Evolutionary conservation across 2,797 vertebrate species (phyloP), one percentile per base, ranked within the genome.

Genomic region (Pempheris klunzingeri): DNA sequence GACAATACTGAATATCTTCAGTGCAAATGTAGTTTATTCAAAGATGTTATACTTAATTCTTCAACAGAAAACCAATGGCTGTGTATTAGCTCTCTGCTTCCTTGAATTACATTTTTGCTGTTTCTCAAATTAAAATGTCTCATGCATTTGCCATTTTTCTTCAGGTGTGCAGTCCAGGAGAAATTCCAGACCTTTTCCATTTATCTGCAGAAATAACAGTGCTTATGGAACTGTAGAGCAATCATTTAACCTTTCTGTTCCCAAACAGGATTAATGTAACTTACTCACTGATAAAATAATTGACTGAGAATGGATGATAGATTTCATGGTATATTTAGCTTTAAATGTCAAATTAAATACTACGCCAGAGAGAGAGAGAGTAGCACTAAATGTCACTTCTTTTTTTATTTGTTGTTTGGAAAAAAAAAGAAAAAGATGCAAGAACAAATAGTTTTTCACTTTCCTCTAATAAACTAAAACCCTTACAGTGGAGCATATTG

Each of bases 141-240:
- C 49, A 57, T 47, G n/a, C 43, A 34, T 60, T 59, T 67, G 11
- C 20, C 26, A 54, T 52, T 63, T 68, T 30, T 73, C 78, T 71
- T 73, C 22, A 58, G 39, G 10, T 24, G 44, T 39, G 34, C 54
- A 70, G 39, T 66, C 50, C 4, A 17, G 41, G 52, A 17, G 59
- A 70, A 69, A 36, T 57, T 24, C 5, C 26, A 66, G 26, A 63
- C 10, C 30, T 30, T 75, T 71, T 38, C 34, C 22, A 10, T 49
- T 57, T 36, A 41, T 68, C 13, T 34, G 15, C 26, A 47, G 24
- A 60, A 44, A 69, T 26, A 71, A 54, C 30, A 67, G 17, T 26
- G 43, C 28, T 50, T 43, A 76, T 67, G 43, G 10, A 20, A 41
- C 24, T 7, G 18, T 11, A 38, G 52, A 55, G 41, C 38, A n/a